Evolutionary conservation across 2,888 invertebrate species (phyloP).

Genomic region (Aleiodes alternator): DNA sequence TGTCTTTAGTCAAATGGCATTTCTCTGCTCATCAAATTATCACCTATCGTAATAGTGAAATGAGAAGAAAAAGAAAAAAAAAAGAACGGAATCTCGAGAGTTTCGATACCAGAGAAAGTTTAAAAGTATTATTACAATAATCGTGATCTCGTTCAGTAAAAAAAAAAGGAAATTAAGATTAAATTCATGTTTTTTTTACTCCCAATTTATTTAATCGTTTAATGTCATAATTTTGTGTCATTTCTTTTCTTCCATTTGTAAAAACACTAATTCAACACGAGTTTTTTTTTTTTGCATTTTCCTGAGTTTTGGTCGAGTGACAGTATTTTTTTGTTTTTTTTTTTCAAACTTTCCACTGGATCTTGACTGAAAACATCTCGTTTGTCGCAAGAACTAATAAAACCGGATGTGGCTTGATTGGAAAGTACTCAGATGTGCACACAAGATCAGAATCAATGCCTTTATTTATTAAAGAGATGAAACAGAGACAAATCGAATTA

Average conservation of each 20-base stretch:
- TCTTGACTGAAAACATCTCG: conserved; percentile 31
- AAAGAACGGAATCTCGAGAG: neutral
- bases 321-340: neutral
- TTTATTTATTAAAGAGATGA: no score
- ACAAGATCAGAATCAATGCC: conserved; percentile 4
- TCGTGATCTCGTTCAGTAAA: conserved; percentile 1
- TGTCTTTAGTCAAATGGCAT: no score
- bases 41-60: neutral
- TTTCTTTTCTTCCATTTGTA: neutral
- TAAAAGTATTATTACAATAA: conserved; percentile 22
- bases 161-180: neutral
- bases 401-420: conserved; percentile 49
- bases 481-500: no score
- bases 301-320: neutral
- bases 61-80: conserved; percentile 1
- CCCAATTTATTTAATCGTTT: neutral
- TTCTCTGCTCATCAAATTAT: no score
- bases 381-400: conserved; percentile 32
- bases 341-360: conserved; percentile 44
- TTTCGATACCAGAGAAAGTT: conserved; percentile 23
- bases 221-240: neutral
- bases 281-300: conserved; percentile 7
- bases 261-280: neutral
- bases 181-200: neutral
- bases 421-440: conserved; percentile 35